A percentile compares a stretch with the other conserved stretches of the same genome.
Conservation (phyloP, 2,888 invertebrate genomes). For the Catocala fraxini region DNA sequence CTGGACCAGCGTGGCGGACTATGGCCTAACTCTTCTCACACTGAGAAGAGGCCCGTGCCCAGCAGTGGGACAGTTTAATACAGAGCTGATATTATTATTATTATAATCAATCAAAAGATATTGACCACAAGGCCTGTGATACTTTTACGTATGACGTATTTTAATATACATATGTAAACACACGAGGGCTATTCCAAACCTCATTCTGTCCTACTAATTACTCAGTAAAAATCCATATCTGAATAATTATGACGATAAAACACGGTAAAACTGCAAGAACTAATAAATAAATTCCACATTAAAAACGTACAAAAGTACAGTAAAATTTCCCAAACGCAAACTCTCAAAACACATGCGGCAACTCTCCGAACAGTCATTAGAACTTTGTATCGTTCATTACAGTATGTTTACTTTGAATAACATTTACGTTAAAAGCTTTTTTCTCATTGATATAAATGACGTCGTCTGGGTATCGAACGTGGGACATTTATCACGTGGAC, state of each 20-base stretch:
- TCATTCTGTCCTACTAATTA: no score
- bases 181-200: no score
- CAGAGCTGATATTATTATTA: no score
- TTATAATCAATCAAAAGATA: no score
- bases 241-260: neutral
- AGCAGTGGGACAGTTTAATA: no score
- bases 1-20: no score
- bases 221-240: no score
- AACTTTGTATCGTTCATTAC: constrained; percentile 58
- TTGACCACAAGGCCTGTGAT: no score
- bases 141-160: no score
- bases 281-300: constrained; percentile 2
- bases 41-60: no score
- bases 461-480: constrained; percentile 69
- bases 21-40: no score
- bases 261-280: neutral
- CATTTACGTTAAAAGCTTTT: constrained; percentile 80
- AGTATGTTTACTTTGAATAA: constrained; percentile 64
- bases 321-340: constrained; percentile 15
- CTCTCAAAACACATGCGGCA: constrained; percentile 29
- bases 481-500: constrained; percentile 74
- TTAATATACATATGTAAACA: no score
- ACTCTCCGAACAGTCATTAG: constrained; percentile 50
- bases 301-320: constrained; percentile 5
- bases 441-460: constrained; percentile 84